Base-by-base conservation (phyloP, 2,113 vertebrate species). In the Aegithalos caudatus region DNA sequence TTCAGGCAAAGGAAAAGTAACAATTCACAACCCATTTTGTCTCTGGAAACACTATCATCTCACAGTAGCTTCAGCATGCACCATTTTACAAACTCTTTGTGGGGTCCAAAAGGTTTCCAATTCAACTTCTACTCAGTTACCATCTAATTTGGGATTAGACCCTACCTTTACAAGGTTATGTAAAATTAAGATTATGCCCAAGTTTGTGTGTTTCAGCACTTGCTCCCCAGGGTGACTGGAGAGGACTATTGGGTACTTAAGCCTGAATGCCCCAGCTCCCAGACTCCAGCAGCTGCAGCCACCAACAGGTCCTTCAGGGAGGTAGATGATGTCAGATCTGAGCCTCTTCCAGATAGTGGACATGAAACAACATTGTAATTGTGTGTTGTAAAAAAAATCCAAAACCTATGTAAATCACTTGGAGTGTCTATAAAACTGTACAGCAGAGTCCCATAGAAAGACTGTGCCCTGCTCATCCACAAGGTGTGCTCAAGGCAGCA, bases 401-500 rank as follows among this genome's bases (percentile, higher is more conserved):
- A 16, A 64, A 38, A 4, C 5, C 31, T 28, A 16, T 0, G 1
- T 28, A 58, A 74, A 74, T 10, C 38, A 29, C 3, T 9, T 11
- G 48, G 22, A 64, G 5, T 33, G 24, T n/a, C 40, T 19, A 67
- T 7, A 64, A 48, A 76, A 10, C 14, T 21, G 20, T 35, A 21
- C 18, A 74, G 23, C 8, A 3, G 0, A 54, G 38, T 53, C 12
- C 29, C 27, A 37, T 0, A 3, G 42, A 38, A 60, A 25, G 10
- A 3, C 33, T 67, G 10, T 2, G 1, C 24, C 19, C 53, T 1
- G 0, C 21, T 72, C 11, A 14, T 14, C 14, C 0, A 0, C 7
- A 16, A 0, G 0, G 5, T 3, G 0, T 16, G 16, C 6, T 1
- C 2, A 2, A 60, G 47, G 38, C 11, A 88, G 40, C 38, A 60